phyloP scores from a whole-genome alignment of 2,797 vertebrate species.

The Lindbergichthys nudifrons region DNA sequence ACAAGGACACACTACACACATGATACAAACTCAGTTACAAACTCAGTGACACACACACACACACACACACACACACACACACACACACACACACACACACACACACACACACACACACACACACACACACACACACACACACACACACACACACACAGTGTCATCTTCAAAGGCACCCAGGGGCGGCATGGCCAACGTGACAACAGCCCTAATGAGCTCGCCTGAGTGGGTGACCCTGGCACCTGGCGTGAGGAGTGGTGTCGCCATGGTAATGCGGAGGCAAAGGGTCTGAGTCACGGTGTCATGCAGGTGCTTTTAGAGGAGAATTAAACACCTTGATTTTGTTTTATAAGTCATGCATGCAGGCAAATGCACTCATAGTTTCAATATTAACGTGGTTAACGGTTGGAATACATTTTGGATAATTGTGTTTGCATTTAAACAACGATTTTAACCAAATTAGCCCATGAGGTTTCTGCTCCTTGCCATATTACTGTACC shows the following conservation, averaged over 20 bases:
- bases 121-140: slow-evolving; percentile 41
- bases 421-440: background rate
- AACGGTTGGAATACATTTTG: background rate
- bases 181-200: slow-evolving; percentile 69
- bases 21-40: slow-evolving; percentile 38
- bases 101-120: slow-evolving; percentile 42
- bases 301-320: slow-evolving; percentile 70
- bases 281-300: slow-evolving; percentile 70
- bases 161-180: slow-evolving; percentile 77
- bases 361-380: background rate
- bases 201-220: slow-evolving; percentile 78
- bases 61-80: slow-evolving; percentile 39
- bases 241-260: slow-evolving; percentile 70
- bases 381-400: background rate
- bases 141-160: slow-evolving; percentile 59
- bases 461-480: slow-evolving; percentile 16
- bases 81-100: slow-evolving; percentile 50
- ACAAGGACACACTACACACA: slow-evolving; percentile 24
- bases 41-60: slow-evolving; percentile 33
- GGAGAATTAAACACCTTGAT: slow-evolving; percentile 38
- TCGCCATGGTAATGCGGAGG: slow-evolving; percentile 73
- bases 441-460: slow-evolving; percentile 16
- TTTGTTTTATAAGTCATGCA: slow-evolving; percentile 16
- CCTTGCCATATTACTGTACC: slow-evolving; percentile 25
- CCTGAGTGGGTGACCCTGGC: slow-evolving; percentile 77